These are phyloP conservation scores for Clivina fossor DNA, from an alignment of 2,888 invertebrate genomes.

Conservation along the genomic window DNA sequence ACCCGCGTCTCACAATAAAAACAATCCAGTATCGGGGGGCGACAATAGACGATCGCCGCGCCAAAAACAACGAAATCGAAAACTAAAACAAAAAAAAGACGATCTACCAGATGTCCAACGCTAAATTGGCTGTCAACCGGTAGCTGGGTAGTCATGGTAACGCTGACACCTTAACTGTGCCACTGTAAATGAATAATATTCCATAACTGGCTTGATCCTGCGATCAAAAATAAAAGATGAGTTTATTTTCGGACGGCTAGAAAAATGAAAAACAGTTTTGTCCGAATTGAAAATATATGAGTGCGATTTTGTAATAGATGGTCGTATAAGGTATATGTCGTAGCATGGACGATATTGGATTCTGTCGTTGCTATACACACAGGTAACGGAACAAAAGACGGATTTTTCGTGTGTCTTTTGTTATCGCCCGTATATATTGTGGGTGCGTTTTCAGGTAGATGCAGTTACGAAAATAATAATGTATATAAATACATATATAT, in stretches of 20 bases:
- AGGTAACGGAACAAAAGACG: conserved; percentile 17
- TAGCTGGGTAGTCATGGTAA: conserved; percentile 3
- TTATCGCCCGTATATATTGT: conserved; percentile 12
- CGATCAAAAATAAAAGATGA: conserved; percentile 17
- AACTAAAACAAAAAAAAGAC: neutral
- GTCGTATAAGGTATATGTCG: too few relatives aligned
- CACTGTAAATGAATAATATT: conserved; percentile 14
- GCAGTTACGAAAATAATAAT: too few relatives aligned
- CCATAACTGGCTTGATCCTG: conserved; percentile 19
- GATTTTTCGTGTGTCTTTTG: conserved; percentile 15
- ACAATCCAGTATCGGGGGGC: neutral
- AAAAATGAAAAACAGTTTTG: conserved; percentile 10
- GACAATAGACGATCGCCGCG: neutral
- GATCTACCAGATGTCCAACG: conserved; percentile 11
- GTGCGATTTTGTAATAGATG: conserved; percentile 17
- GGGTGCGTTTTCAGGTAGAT: conserved; percentile 23
- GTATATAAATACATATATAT: too few relatives aligned
- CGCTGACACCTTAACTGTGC: conserved; percentile 7
- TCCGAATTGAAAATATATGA: conserved; percentile 12
- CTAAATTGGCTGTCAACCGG: conserved; percentile 18
- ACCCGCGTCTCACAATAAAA: too few relatives aligned
- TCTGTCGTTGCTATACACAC: too few relatives aligned
- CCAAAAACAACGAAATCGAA: too few relatives aligned
- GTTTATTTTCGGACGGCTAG: too few relatives aligned
- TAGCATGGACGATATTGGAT: conserved; percentile 16